Evolutionary conservation across 2,888 invertebrate species (phyloP).

Genomic region (Lepidochrysops patricia): DNA sequence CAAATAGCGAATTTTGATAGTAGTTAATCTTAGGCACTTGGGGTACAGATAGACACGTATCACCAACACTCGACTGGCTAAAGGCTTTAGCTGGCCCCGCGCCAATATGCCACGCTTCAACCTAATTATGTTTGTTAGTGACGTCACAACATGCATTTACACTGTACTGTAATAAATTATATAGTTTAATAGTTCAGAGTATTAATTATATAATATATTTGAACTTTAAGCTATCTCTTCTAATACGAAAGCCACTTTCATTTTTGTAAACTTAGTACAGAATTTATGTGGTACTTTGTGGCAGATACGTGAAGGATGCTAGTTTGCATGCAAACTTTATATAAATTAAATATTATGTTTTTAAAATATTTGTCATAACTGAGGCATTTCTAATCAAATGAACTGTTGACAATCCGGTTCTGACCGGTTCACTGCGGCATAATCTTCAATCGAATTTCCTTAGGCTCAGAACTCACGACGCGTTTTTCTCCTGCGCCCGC

Average conservation of each 20-base stretch:
- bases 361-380: no score
- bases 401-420: background rate
- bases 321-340: no score
- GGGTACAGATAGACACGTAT: background rate
- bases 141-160: background rate
- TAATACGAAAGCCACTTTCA: no score
- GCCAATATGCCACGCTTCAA: background rate
- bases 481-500: no score
- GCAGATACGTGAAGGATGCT: no score
- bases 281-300: no score
- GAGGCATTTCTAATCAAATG: background rate
- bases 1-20: background rate
- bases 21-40: background rate
- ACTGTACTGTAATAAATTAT: background rate
- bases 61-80: background rate
- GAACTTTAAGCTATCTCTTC: no score
- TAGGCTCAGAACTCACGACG: no score
- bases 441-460: background rate
- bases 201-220: no score
- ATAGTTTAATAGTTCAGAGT: background rate
- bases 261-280: no score
- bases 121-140: conserved; percentile 1
- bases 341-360: no score
- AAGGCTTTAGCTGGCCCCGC: conserved; percentile 1
- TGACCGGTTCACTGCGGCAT: background rate